Percentiles rank a stretch among this genome's conserved stretches.
phyloP scores from a whole-genome alignment of 1,140 invertebrate genomes.

The Eciton burchellii region DNA sequence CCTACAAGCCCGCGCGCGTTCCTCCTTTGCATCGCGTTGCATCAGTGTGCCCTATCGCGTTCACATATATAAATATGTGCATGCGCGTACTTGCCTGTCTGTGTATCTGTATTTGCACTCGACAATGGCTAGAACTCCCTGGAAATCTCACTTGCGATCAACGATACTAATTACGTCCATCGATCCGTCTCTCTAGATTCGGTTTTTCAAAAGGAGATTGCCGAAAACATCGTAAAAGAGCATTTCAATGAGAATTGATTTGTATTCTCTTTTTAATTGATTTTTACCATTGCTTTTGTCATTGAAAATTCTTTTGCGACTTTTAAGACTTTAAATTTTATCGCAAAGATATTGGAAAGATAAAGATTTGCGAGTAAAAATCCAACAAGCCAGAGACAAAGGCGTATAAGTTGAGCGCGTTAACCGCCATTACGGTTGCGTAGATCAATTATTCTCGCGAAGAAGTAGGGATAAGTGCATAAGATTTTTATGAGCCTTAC shows the following conservation, averaged over 20 bases:
- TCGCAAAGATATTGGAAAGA: too few species aligned
- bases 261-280: too few species aligned
- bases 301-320: constrained; percentile 18
- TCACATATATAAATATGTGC: neutral
- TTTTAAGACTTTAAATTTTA: too few species aligned
- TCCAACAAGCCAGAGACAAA: neutral
- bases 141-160: constrained; percentile 50
- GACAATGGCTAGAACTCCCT: constrained; percentile 40
- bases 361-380: constrained; percentile 15
- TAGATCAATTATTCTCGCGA: neutral
- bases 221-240: neutral
- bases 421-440: constrained; percentile 7
- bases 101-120: constrained; percentile 13
- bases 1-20: constrained; percentile 49
- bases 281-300: constrained; percentile 13
- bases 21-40: constrained; percentile 55
- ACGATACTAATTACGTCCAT: constrained; percentile 17
- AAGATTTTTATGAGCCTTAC: too few species aligned
- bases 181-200: constrained; percentile 9
- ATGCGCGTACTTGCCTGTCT: too few species aligned
- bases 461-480: neutral
- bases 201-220: constrained; percentile 6
- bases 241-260: too few species aligned
- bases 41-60: neutral
- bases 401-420: neutral